Evolutionary conservation across 2,797 vertebrate species (phyloP), one percentile per base, ranked within the genome.

Genomic region (Epinephelus awoara): DNA sequence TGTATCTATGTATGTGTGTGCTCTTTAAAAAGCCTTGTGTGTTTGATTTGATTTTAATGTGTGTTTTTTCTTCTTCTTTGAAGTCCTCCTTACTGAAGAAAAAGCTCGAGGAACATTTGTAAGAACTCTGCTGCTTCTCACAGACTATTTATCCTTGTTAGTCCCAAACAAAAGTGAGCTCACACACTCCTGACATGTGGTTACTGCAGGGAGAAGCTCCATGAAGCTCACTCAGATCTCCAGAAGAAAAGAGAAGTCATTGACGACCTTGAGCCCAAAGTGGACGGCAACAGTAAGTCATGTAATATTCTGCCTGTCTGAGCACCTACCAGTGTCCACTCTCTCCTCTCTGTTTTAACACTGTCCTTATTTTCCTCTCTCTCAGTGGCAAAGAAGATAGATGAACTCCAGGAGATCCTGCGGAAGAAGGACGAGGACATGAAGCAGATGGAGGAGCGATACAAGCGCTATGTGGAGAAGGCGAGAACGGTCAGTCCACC

Each of bases 51-150:
- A 62, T 6, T 51, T 62, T 38, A 18, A 64, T 57, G 0, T 66
- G 0, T 46, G 12, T 62, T 38, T 46, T 73, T 40, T 46, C 71
- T 50, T 79, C 34, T 80, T 29, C 49, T 8, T 64, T 83, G 0
- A 75, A 98, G 97, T 96, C 97, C 0, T 95, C 96, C 7, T 84
- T 97, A 63, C 85, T 98, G 89, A 96, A 97, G 93, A 96, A 96
- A 82, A 98, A 98, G 87, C 94, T 98, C 15, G 97, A 98, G 57
- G 97, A 97, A 68, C 97, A 98, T 83, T 85, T 97, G 97, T 98
- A 92, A 98, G 97, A 97, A 55, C 12, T 23, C 40, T 1, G 0
- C 13, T 25, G 11, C 40, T 57, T 38, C 25, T 58, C 11, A 1
- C 15, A 5, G 5, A 11, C 21, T 4, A n/a, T 62, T 52, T 7